These are phyloP conservation scores for Psilopsiagon aurifrons DNA, from an alignment of 2,113 vertebrate genomes.

Conservation along the genomic window DNA sequence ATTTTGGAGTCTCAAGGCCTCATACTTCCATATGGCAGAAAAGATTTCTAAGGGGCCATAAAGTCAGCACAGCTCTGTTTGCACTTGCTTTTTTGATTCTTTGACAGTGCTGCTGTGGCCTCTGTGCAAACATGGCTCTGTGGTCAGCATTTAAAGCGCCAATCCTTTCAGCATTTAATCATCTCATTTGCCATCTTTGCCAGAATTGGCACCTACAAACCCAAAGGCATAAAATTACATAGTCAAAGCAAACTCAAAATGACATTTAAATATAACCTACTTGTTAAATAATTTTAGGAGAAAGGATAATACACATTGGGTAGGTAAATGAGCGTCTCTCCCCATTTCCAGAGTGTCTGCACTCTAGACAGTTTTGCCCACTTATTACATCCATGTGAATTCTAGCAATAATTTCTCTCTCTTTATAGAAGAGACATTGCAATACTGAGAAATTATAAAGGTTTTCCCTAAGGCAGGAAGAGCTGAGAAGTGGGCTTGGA, in stretches of 20 bases:
- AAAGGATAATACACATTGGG: not conserved
- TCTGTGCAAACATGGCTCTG: not conserved
- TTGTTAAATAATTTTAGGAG: not conserved
- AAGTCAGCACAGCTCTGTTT: constrained; percentile 31
- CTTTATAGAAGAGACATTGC: not conserved
- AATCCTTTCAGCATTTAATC: not conserved
- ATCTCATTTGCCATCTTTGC: not conserved
- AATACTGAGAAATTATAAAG: not conserved
- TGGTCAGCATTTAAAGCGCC: not conserved
- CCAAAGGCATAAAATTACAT: not conserved
- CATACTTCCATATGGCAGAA: not conserved
- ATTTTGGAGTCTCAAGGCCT: not conserved
- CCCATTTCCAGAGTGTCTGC: not conserved
- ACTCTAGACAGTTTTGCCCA: not conserved
- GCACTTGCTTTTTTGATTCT: constrained; percentile 30
- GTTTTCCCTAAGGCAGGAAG: not conserved
- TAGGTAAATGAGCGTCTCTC: not conserved
- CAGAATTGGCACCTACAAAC: not conserved
- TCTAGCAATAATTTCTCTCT: not conserved
- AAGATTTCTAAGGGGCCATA: constrained; percentile 32
- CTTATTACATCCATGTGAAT: not conserved
- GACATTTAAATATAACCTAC: not conserved
- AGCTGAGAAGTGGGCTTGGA: not conserved
- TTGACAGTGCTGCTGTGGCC: not conserved
- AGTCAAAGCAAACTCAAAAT: not conserved